Conservation (phyloP, 2,113 vertebrate species). For the Crotalus helleri region DNA sequence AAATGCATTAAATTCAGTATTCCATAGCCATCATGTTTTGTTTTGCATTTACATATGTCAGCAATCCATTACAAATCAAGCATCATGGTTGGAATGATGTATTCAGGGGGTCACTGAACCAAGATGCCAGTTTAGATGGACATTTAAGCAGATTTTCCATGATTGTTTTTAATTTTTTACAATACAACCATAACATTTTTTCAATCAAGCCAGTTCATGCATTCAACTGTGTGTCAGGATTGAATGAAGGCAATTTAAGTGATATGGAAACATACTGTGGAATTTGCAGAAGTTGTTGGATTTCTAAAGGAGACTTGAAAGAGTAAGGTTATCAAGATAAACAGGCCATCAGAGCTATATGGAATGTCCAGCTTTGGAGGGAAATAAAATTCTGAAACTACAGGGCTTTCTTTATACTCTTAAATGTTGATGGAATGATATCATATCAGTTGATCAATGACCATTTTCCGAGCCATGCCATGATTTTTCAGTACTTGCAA, state of each 20-base stretch:
- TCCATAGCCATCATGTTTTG: not conserved
- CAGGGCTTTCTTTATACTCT: not conserved
- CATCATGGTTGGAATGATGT: not conserved
- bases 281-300: not conserved
- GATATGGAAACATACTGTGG: not conserved
- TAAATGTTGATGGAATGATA: not conserved
- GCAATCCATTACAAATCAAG: not conserved
- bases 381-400: not conserved
- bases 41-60: not conserved
- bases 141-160: not conserved
- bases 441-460: not conserved
- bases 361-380: not conserved
- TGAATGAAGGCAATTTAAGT: not conserved
- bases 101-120: not conserved
- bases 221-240: not conserved
- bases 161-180: not conserved
- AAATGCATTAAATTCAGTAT: not conserved
- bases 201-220: not conserved
- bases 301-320: not conserved
- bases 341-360: not conserved
- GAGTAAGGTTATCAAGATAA: not conserved
- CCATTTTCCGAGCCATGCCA: not conserved
- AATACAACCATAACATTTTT: not conserved
- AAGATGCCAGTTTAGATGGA: not conserved
- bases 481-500: too few species aligned